A percentile compares a stretch with the other conserved stretches of the same genome.
These are phyloP conservation scores for Zophobas atratus DNA, from an alignment of 1,140 invertebrate genomes.

Conservation along the genomic window DNA sequence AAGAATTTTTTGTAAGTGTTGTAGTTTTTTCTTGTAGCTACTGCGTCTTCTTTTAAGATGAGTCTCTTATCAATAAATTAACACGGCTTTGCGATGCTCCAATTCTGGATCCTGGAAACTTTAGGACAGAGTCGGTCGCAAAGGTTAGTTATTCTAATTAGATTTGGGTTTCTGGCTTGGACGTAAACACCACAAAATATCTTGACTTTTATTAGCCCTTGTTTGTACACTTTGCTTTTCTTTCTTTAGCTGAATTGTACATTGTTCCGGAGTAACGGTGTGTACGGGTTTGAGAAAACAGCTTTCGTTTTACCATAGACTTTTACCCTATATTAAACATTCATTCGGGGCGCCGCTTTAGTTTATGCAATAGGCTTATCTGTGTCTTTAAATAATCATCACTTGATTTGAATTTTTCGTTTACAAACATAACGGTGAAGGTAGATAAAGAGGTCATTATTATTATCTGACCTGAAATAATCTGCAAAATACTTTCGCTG, in stretches of 20 bases:
- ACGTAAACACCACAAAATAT: slow-evolving; percentile 45
- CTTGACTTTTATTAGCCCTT: slow-evolving; percentile 35
- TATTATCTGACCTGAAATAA: not conserved
- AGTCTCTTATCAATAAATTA: slow-evolving; percentile 5
- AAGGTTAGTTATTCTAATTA: slow-evolving; percentile 45
- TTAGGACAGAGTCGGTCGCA: slow-evolving; percentile 22
- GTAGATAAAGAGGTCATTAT: slow-evolving; percentile 27
- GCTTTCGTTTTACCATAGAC: not conserved
- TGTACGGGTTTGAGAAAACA: not conserved
- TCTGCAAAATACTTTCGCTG: slow-evolving; percentile 4
- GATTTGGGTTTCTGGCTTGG: slow-evolving; percentile 32
- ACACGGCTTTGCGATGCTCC: slow-evolving; percentile 10
- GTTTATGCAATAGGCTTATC: too few species aligned
- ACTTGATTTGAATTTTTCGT: too few species aligned
- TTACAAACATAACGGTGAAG: not conserved
- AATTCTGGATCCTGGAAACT: not conserved
- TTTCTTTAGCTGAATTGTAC: slow-evolving; percentile 16
- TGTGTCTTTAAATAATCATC: too few species aligned
- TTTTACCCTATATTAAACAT: not conserved
- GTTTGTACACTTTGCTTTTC: slow-evolving; percentile 39
- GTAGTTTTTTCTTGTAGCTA: too few species aligned
- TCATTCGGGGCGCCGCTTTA: not conserved
- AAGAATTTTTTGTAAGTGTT: too few species aligned
- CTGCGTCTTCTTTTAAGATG: too few species aligned
- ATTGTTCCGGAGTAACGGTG: slow-evolving; percentile 19